Conservation (phyloP, 2,113 vertebrate species). For the Ammodytes dubius region DNA sequence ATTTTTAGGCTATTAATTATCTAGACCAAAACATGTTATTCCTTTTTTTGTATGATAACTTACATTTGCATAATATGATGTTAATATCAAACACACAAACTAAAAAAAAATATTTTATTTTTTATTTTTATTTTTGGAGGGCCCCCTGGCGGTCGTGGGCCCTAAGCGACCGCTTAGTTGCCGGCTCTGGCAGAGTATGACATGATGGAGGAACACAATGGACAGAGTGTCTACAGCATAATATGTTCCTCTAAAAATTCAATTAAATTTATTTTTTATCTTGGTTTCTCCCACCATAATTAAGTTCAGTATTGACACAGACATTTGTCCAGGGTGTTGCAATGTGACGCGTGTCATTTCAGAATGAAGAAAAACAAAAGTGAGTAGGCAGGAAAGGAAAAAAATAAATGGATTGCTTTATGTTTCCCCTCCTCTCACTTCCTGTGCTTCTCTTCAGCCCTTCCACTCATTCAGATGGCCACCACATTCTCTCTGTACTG, state of each 20-base stretch:
- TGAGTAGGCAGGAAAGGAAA: not conserved
- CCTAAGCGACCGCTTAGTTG: too few species aligned
- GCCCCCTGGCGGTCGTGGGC: too few species aligned
- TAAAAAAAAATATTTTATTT: too few species aligned
- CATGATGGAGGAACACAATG: conserved; percentile 7
- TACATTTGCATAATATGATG: too few species aligned
- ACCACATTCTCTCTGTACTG: not conserved
- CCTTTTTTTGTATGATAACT: too few species aligned
- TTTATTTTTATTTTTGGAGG: too few species aligned
- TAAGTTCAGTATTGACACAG: not conserved
- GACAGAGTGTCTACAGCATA: not conserved
- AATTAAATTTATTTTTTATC: not conserved
- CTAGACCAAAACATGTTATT: too few species aligned
- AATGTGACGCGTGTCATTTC: not conserved
- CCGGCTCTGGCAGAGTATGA: not conserved
- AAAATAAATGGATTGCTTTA: not conserved
- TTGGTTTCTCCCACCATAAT: not conserved
- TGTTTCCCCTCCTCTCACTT: not conserved
- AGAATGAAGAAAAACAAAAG: not conserved
- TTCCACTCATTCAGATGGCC: not conserved
- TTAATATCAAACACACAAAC: too few species aligned
- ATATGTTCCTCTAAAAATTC: not conserved
- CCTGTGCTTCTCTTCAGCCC: not conserved
- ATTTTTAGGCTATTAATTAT: too few species aligned
- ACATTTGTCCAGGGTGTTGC: not conserved